Conservation (phyloP, 1,140 invertebrate species). For the Patella vulgata region DNA sequence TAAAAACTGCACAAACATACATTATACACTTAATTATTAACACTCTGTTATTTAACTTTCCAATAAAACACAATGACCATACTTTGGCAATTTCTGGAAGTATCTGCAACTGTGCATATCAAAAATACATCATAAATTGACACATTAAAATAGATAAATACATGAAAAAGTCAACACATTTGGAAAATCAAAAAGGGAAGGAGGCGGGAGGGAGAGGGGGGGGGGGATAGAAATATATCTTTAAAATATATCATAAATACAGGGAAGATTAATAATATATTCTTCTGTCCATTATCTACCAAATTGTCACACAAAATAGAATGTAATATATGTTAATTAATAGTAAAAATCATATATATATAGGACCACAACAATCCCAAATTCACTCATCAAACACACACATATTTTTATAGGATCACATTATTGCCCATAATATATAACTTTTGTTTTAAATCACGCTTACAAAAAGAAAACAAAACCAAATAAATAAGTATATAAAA, state of each 20-base stretch:
- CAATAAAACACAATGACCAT: background rate
- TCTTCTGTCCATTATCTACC: background rate
- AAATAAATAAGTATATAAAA: background rate
- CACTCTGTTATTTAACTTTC: slow-evolving; percentile 7
- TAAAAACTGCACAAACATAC: too few species aligned
- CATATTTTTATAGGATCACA: background rate
- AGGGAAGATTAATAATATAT: too few species aligned
- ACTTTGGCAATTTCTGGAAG: slow-evolving; percentile 1
- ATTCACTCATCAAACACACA: background rate
- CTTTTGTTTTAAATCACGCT: slow-evolving; percentile 1
- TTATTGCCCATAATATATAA: slow-evolving; percentile 6
- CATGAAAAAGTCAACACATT: too few species aligned
- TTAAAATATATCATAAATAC: too few species aligned
- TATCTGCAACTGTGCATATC: slow-evolving; percentile 3
- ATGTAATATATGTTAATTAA: slow-evolving; percentile 5
- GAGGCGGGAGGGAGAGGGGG: too few species aligned
- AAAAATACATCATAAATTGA: slow-evolving; percentile 1
- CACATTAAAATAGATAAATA: too few species aligned
- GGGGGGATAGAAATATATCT: too few species aligned
- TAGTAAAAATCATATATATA: slow-evolving; percentile 3
- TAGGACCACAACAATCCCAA: background rate
- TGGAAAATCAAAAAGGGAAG: too few species aligned
- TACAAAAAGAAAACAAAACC: background rate
- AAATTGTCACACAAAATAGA: slow-evolving; percentile 4
- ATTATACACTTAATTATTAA: too few species aligned